phyloP scores from a whole-genome alignment of 2,113 vertebrate genomes.

The Pygoscelis adeliae region DNA sequence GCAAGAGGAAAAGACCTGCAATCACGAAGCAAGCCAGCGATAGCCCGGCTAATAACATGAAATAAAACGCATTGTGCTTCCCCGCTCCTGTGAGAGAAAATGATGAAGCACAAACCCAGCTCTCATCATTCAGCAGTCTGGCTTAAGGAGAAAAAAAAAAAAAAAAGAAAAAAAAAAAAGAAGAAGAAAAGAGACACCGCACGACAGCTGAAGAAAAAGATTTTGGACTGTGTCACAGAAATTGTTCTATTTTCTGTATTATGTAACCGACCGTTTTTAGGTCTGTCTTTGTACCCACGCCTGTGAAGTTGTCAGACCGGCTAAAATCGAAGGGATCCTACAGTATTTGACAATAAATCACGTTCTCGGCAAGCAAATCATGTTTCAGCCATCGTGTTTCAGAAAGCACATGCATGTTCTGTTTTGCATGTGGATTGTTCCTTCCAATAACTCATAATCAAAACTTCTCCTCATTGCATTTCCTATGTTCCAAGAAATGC shows the following conservation, averaged over 20 bases:
- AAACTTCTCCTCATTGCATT: conserved; percentile 24
- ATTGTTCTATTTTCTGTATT: conserved; percentile 69
- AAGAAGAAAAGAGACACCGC: neutral
- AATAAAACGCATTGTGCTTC: conserved; percentile 67
- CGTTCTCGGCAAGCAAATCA: conserved; percentile 22
- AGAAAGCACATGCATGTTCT: conserved; percentile 13
- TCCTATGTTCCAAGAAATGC: neutral
- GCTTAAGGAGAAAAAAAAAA: conserved; percentile 33
- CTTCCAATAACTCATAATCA: conserved; percentile 25
- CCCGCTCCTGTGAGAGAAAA: conserved; percentile 46
- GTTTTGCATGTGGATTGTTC: conserved; percentile 23
- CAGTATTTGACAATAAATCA: conserved; percentile 58
- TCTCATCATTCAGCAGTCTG: conserved; percentile 58
- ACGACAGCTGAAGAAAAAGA: conserved; percentile 49
- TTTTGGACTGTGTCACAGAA: conserved; percentile 59
- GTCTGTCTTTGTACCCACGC: conserved; percentile 58
- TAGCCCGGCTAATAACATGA: conserved; percentile 61
- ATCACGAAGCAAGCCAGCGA: conserved; percentile 41
- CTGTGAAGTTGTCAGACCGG: conserved; percentile 63
- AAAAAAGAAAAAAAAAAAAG: neutral
- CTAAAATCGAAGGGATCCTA: conserved; percentile 52
- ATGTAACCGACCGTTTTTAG: conserved; percentile 53
- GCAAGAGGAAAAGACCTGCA: conserved; percentile 57
- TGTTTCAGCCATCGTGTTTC: conserved; percentile 7
- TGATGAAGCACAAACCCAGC: conserved; percentile 43